These are phyloP conservation scores for Heliconius nattereri DNA, from an alignment of 1,140 invertebrate species.

Conservation along the genomic window DNA sequence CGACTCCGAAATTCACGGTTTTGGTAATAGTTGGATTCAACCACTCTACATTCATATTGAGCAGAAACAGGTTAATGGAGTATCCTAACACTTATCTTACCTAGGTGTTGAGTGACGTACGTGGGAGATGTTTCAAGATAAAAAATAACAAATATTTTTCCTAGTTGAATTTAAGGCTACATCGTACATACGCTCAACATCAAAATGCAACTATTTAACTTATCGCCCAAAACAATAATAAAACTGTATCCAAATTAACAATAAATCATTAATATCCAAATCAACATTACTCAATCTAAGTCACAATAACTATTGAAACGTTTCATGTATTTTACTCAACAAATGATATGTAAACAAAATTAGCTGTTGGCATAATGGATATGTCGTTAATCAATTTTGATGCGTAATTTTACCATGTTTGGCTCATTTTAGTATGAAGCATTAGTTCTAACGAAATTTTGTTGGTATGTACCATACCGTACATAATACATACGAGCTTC, in stretches of 20 bases:
- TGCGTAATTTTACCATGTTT: conserved; percentile 17
- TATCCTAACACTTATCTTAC: too few relatives aligned
- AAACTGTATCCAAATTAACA: not conserved
- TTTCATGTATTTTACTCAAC: conserved; percentile 35
- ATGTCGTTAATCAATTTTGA: conserved; percentile 33
- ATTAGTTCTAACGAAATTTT: conserved; percentile 32
- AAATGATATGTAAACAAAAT: conserved; percentile 47
- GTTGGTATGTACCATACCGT: conserved; percentile 20
- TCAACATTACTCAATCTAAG: not conserved
- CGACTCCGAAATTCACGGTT: too few relatives aligned
- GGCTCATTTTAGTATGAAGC: conserved; percentile 32
- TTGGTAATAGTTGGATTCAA: too few relatives aligned
- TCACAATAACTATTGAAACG: conserved; percentile 17
- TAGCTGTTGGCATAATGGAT: conserved; percentile 34
- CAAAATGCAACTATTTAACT: not conserved
- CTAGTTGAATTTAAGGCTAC: too few relatives aligned
- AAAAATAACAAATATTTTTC: too few relatives aligned
- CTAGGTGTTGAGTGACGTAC: too few relatives aligned
- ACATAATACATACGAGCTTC: conserved; percentile 16
- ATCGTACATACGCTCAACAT: not conserved
- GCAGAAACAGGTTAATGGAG: too few relatives aligned
- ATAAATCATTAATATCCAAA: conserved; percentile 9
- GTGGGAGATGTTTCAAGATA: too few relatives aligned
- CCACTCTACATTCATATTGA: too few relatives aligned
- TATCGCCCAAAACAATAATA: not conserved